These are phyloP conservation scores for Coptotermes formosanus DNA, from an alignment of 1,140 invertebrate species.

Conservation along the genomic window DNA sequence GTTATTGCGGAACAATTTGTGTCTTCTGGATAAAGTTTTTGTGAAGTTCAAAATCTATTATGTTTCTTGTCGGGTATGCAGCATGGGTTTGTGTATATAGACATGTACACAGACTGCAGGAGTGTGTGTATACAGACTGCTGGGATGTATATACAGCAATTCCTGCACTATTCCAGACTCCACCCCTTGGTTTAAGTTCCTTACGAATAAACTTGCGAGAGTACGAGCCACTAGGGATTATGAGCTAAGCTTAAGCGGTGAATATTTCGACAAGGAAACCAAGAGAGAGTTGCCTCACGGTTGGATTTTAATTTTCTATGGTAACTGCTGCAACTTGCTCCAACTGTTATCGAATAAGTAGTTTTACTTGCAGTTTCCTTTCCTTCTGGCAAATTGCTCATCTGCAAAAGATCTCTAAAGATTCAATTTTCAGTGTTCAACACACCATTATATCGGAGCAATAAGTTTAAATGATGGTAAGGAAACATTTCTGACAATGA, in stretches of 20 bases:
- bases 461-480: not conserved
- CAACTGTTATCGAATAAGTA: not conserved
- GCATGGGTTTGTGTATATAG: not conserved
- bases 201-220: not conserved
- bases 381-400: not conserved
- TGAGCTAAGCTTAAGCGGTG: not conserved
- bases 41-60: not conserved
- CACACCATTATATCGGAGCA: not conserved
- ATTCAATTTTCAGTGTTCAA: constrained; percentile 13
- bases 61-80: not conserved
- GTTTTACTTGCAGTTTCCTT: not conserved
- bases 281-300: not conserved
- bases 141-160: not conserved
- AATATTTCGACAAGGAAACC: not conserved
- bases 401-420: not conserved
- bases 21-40: not conserved
- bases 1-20: not conserved
- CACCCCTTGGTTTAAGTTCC: not conserved
- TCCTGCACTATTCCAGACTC: not conserved
- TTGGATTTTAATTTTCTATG: not conserved
- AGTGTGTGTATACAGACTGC: not conserved
- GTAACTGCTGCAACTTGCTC: not conserved
- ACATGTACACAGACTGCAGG: not conserved
- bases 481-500: too few relatives aligned
- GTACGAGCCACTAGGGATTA: not conserved